phyloP scores from a whole-genome alignment of 2,113 vertebrate species.

The Chaetops frenatus region DNA sequence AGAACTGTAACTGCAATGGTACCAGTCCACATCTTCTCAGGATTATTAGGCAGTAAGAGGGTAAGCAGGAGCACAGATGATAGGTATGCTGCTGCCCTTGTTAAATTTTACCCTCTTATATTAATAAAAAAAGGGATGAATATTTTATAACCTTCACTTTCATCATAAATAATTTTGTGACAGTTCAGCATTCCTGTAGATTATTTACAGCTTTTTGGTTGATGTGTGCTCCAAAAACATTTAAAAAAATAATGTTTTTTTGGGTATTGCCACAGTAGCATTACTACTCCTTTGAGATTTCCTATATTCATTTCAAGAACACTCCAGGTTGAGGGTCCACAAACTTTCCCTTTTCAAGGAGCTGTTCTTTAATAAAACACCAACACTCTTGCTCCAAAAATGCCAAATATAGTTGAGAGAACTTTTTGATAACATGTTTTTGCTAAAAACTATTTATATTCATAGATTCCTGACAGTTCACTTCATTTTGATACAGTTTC shows the following conservation, averaged over 20 bases:
- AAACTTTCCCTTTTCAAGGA: slow-evolving; percentile 32
- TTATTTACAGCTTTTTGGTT: slow-evolving; percentile 67
- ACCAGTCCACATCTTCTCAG: background rate
- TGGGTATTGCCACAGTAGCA: background rate
- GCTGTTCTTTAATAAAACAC: slow-evolving; percentile 60
- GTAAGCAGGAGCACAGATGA: slow-evolving; percentile 28
- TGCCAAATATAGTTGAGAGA: slow-evolving; percentile 72
- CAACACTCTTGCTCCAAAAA: slow-evolving; percentile 72
- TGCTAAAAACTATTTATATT: slow-evolving; percentile 75
- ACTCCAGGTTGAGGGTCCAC: slow-evolving; percentile 10
- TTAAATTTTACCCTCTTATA: slow-evolving; percentile 60
- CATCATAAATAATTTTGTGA: slow-evolving; percentile 70
- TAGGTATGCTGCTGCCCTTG: slow-evolving; percentile 33
- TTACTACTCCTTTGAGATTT: slow-evolving; percentile 10
- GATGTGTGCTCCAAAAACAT: slow-evolving; percentile 51
- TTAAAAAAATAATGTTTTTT: background rate
- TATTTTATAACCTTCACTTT: slow-evolving; percentile 71
- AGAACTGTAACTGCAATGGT: background rate
- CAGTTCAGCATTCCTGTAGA: slow-evolving; percentile 64
- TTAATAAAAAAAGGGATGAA: slow-evolving; percentile 55
- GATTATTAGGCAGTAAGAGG: background rate
- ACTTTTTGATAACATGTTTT: slow-evolving; percentile 67
- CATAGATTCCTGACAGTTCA: slow-evolving; percentile 72
- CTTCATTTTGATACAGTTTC: slow-evolving; percentile 61
- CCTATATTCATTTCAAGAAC: slow-evolving; percentile 48